Evolutionary conservation across 1,140 invertebrate genomes (phyloP), one percentile per base, ranked within the genome.

Genomic region (Papilio aristodemus): DNA sequence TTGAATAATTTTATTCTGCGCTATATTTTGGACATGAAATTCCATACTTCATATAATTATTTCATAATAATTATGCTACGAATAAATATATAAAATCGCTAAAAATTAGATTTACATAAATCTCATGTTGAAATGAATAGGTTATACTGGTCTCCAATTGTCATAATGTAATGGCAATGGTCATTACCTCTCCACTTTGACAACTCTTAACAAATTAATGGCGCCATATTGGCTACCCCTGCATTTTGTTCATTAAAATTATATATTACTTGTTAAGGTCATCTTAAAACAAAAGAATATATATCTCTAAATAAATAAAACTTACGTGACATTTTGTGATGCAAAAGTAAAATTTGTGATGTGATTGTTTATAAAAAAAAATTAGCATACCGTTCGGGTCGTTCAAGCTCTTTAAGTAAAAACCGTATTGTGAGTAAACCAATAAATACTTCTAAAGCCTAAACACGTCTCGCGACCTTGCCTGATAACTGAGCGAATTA

Each of bases 401-500:
- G 2, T 4, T 54, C 22, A 54, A 10, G 46, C 19, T 54, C 4
- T 54, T 54, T 54, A 54, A 54, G 19, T 54, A 22, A 54, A 54
- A 54, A 54, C 46, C 46, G 9, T 54, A 54, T 10, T 13, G 19
- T 22, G 1, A 50, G 10, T 50, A 54, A 54, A 54, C 46, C 81
- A 74, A 70, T 75, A 76, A 74, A 74, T 80, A 81, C 74, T 76
- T 75, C 68, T 71, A 74, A 73, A 57, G 43, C 17, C 50, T 67
- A 64, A 32, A 62, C 71, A 76, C 77, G 67, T 70, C 71, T 75
- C 71, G 71, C 78, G 76, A 77, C 77, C 70, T 76, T 73, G 71
- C 79, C 69, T 66, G 75, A 79, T 59, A 66, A 84, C 73, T 84
- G 77, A 73, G 81, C 76, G 75, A 79, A 76, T 86, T 85, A 90